These are phyloP conservation scores for Amphiduros pacificus DNA, from an alignment of 2,888 invertebrate genomes.

Conservation along the genomic window DNA sequence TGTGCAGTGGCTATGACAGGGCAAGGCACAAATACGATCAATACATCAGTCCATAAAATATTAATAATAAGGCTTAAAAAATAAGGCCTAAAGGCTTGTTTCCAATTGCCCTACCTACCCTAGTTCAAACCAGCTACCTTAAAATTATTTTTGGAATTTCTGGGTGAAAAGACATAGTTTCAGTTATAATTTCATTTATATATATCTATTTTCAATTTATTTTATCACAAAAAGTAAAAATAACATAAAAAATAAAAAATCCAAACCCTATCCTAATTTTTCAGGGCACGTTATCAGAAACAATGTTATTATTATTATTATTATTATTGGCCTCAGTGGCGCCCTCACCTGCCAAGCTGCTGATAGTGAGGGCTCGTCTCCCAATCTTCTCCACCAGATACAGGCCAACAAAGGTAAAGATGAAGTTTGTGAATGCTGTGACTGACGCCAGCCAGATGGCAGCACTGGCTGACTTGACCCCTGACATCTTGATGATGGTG, in stretches of 20 bases:
- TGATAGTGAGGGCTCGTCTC: constrained; percentile 48
- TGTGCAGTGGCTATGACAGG: too few relatives aligned
- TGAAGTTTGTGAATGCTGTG: constrained; percentile 53
- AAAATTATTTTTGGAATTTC: too few relatives aligned
- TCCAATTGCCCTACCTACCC: too few relatives aligned
- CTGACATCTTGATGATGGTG: constrained; percentile 57
- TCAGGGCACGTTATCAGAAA: neutral
- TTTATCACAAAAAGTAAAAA: neutral
- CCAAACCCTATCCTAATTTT: neutral
- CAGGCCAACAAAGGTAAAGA: constrained; percentile 55
- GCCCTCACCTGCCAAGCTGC: constrained; percentile 55
- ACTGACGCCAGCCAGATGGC: constrained; percentile 57
- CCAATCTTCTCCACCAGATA: constrained; percentile 57
- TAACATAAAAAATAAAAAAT: neutral
- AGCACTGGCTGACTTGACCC: constrained; percentile 49
- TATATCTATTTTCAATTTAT: neutral
- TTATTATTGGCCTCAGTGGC: too few relatives aligned
- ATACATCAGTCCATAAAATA: too few relatives aligned
- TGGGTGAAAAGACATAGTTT: too few relatives aligned
- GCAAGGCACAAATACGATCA: too few relatives aligned
- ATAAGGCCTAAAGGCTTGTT: too few relatives aligned
- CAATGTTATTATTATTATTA: too few relatives aligned
- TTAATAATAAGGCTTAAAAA: too few relatives aligned
- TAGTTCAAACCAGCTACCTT: too few relatives aligned
- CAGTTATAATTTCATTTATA: too few relatives aligned